These are phyloP conservation scores for Chlorops oryzae DNA, from an alignment of 1,140 invertebrate genomes.

Conservation along the genomic window DNA sequence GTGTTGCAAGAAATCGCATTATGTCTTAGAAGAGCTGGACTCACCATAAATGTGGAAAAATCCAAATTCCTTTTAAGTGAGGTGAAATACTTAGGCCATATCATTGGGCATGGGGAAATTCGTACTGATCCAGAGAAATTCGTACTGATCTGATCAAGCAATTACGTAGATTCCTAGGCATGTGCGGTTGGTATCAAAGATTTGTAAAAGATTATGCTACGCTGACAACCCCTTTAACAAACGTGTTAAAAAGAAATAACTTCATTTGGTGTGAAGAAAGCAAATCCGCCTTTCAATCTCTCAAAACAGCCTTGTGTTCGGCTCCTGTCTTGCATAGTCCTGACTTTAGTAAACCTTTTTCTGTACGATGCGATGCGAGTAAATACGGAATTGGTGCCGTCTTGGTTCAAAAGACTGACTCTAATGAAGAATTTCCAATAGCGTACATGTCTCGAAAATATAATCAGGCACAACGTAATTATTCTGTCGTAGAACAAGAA, in stretches of 20 bases:
- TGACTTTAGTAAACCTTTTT: slow-evolving; percentile 20
- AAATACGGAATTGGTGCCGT: slow-evolving; percentile 3
- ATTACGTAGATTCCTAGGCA: neutral
- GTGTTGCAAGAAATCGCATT: slow-evolving; percentile 39
- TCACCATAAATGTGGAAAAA: slow-evolving; percentile 50
- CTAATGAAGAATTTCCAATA: slow-evolving; percentile 8
- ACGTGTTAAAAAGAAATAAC: slow-evolving; percentile 2
- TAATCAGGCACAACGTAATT: slow-evolving; percentile 12
- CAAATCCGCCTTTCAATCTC: neutral
- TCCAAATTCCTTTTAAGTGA: slow-evolving; percentile 42
- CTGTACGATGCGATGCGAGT: slow-evolving; percentile 14
- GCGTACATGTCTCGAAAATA: slow-evolving; percentile 5
- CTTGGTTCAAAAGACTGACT: slow-evolving; percentile 2
- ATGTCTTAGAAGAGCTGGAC: slow-evolving; percentile 33
- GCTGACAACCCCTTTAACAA: neutral
- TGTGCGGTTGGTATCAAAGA: slow-evolving; percentile 2
- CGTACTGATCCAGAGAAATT: slow-evolving; percentile 24
- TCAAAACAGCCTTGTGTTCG: neutral
- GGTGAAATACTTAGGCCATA: slow-evolving; percentile 18
- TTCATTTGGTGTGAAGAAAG: slow-evolving; percentile 2
- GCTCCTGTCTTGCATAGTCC: slow-evolving; percentile 13
- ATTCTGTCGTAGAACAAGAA: slow-evolving; percentile 10
- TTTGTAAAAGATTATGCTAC: slow-evolving; percentile 3
- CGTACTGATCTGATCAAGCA: slow-evolving; percentile 16
- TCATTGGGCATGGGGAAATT: slow-evolving; percentile 16